phyloP scores from a whole-genome alignment of 2,113 vertebrate species.

The Anhinga anhinga region DNA sequence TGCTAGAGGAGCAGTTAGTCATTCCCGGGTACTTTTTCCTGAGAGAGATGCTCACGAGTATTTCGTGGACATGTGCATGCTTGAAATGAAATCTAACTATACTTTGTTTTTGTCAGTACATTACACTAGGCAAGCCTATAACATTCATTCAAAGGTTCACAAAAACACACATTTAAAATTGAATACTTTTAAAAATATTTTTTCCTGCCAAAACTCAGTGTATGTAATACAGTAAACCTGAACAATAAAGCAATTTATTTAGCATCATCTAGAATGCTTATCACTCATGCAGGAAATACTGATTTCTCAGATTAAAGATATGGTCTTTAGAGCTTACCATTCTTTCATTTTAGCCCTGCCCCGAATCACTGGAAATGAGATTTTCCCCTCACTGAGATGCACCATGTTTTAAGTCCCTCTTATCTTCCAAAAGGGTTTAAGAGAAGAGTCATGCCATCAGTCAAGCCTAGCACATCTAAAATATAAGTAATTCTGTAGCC shows the following conservation, averaged over 20 bases:
- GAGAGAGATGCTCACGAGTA: background rate
- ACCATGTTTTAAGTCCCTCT: background rate
- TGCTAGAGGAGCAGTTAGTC: background rate
- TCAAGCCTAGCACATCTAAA: background rate
- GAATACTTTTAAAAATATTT: background rate
- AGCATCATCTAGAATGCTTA: background rate
- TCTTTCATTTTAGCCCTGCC: background rate
- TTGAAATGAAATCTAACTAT: background rate
- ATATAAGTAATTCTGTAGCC: background rate
- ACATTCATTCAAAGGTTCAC: background rate
- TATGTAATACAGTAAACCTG: background rate
- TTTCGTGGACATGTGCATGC: background rate
- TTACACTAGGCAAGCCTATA: background rate
- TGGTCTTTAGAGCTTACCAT: background rate
- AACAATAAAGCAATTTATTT: background rate
- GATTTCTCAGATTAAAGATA: background rate
- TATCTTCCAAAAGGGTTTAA: background rate
- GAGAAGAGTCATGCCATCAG: background rate
- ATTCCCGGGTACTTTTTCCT: background rate
- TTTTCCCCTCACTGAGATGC: background rate
- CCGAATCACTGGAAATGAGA: background rate
- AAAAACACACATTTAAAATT: background rate
- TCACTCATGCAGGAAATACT: background rate
- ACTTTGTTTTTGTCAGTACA: background rate
- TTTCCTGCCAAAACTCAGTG: background rate